phyloP scores from a whole-genome alignment of 2,888 invertebrate species.

The Melanargia galathea region DNA sequence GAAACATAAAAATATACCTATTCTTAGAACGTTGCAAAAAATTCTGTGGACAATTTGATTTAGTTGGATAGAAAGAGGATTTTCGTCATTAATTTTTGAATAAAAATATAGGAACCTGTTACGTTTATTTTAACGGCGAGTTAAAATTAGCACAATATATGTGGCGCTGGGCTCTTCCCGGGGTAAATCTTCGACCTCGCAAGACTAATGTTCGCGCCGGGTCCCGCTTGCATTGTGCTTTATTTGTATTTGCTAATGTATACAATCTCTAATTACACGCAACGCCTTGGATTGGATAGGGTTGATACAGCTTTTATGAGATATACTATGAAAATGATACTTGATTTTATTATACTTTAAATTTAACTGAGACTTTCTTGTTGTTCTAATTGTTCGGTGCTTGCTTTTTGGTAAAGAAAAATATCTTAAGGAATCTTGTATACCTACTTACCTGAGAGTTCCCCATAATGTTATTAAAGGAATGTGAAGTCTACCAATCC shows the following conservation, averaged over 20 bases:
- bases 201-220: slow-evolving; percentile 75
- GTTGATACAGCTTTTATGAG: slow-evolving; percentile 46
- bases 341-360: background rate
- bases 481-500: background rate
- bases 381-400: too few species aligned
- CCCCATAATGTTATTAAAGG: background rate
- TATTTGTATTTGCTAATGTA: slow-evolving; percentile 81
- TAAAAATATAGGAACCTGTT: too few species aligned
- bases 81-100: too few species aligned
- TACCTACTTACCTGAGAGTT: too few species aligned
- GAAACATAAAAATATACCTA: too few species aligned
- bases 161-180: slow-evolving; percentile 52
- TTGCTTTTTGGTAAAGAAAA: too few species aligned
- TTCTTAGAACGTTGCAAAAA: too few species aligned
- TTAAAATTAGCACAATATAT: slow-evolving; percentile 35
- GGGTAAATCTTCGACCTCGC: slow-evolving; percentile 70
- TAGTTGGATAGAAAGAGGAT: too few species aligned
- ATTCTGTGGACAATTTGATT: too few species aligned
- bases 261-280: slow-evolving; percentile 82
- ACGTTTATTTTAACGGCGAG: slow-evolving; percentile 15
- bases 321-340: background rate
- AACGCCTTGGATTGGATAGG: slow-evolving; percentile 69
- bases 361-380: background rate
- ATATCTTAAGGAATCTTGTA: too few species aligned
- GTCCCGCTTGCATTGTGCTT: slow-evolving; percentile 74